Evolutionary conservation across 2,888 invertebrate genomes (phyloP).

Genomic region (Hemistola chrysoprasaria): DNA sequence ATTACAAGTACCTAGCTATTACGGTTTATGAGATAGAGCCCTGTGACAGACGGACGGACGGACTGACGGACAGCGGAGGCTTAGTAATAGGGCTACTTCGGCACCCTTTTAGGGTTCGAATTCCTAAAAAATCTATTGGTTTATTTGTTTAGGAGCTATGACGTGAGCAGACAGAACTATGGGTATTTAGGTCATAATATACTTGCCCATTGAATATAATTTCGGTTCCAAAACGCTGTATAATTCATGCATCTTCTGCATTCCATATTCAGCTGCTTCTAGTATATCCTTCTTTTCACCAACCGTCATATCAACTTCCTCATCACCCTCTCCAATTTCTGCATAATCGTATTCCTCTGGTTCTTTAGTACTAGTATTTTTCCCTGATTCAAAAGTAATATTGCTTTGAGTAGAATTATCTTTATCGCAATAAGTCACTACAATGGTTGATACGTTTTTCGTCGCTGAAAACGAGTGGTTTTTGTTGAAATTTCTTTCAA

Average conservation of each 20-base stretch:
- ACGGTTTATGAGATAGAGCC: no score
- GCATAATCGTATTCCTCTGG: constrained; percentile 20
- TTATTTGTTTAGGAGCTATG: no score
- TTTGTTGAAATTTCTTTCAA: constrained; percentile 64
- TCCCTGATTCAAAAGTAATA: constrained; percentile 30
- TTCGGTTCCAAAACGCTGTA: constrained; percentile 85
- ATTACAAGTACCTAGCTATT: no score
- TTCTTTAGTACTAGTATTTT: constrained; percentile 30
- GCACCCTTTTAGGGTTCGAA: no score
- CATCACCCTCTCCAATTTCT: constrained; percentile 29
- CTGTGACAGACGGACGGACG: no score
- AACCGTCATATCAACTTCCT: constrained; percentile 40
- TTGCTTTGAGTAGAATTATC: constrained; percentile 51
- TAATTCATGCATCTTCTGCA: constrained; percentile 85
- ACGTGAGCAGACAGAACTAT: no score
- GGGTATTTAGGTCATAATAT: no score
- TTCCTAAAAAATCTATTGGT: no score
- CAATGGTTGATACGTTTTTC: constrained; percentile 69
- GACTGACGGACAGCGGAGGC: no score
- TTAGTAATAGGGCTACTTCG: no score
- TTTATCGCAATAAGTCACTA: constrained; percentile 72
- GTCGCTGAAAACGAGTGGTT: constrained; percentile 62
- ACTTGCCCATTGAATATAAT: constrained; percentile 86
- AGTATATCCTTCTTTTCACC: constrained; percentile 75
- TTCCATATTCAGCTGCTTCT: constrained; percentile 86